Base-by-base conservation (phyloP, 2,797 vertebrate species). In the Heterohyrax brucei region DNA sequence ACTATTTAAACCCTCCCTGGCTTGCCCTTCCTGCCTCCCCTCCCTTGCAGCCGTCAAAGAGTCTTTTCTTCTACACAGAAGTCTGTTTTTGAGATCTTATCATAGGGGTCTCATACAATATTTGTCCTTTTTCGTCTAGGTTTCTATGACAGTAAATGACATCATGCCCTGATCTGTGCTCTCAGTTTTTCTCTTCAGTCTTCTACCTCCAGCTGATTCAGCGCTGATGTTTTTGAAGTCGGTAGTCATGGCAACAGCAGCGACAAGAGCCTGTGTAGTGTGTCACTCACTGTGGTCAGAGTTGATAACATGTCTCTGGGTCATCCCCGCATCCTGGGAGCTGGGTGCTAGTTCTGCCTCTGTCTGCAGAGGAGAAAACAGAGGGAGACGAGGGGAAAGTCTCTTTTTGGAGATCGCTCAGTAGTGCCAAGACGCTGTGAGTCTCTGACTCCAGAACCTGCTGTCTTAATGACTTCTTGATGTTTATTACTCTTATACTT, bases 401-500 rank as follows among this genome's bases (percentile, higher is more conserved):
- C 3, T 30, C 39, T 64, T 72, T 90, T 30, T 26, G 6, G 44
- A 10, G 10, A 7, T 73, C n/a, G 77, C n/a, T 92, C 30, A 7
- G 30, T 30, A 89, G 50, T 83, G 10, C 26, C 56, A 48, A 28
- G 21, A 33, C 82, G 75, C 22, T 83, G 19, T 50, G 48, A 46
- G 30, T 59, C 61, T 89, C 12, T 79, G 68, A 46, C 19, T 33
- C 70, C 5, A 19, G 10, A 81, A 12, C 9, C 28, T 56, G 12
- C 10, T 56, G 12, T 56, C 53, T 56, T 56, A 56, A 56, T 10
- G 12, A 14, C 53, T 13, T 59, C 28, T 28, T 84, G 59, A 33
- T 83, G 24, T 83, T 79, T 16, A 30, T 93, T 88, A 46, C 14
- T 70, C 76, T 44, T 87, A 46, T 18, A 61, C 66, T 96, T 91